Base-by-base conservation (phyloP, 1,140 invertebrate species). In the Dryas iulia region DNA sequence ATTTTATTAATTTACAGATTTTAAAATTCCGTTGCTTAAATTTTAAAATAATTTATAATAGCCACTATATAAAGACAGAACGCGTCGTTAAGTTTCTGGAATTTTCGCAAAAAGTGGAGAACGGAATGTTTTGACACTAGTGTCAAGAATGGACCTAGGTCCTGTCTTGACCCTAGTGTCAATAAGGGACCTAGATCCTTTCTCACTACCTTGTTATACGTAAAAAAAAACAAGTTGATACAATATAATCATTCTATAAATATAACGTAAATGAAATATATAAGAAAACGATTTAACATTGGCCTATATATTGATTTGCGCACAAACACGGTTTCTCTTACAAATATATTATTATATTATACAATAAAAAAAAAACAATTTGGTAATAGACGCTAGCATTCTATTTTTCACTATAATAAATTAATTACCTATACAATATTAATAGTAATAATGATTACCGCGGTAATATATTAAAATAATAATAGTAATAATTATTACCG, bases 251-350 rank as follows among this genome's bases (percentile, higher is more conserved):
- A 47, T 47, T 8, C 14, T 47, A 8, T 18, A 47, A 60, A 60
- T 14, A 24, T 61, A 61, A 26, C 59, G 59, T 39, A 61, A 61
- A 61, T 61, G 35, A 61, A 61, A 39, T 47, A 47, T 61, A 61
- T 47, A 28, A 61, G 18, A 52, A 21, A 60, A 47, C 21, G 12
- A 47, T 61, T 39, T 53, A 30, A 52, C n/a, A 60, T 62, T 62
- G 59, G 59, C 59, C 39, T 62, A 53, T 62, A 25, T 25, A 62
- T 47, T 47, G 39, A 62, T 62, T 53, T 62, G 52, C 59, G 59
- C 59, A 62, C 59, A 62, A 62, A 62, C 39, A 26, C 26, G 5
- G 10, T 28, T 52, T 52, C 12, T 28, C 59, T 62, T 52, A 60
- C 25, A 60, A 52, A 7, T 52, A 28, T 35, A 26, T 39, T 18